Evolutionary conservation across 2,113 vertebrate species (phyloP), one percentile per base, ranked within the genome.

Genomic region (Crotophaga sulcirostris): DNA sequence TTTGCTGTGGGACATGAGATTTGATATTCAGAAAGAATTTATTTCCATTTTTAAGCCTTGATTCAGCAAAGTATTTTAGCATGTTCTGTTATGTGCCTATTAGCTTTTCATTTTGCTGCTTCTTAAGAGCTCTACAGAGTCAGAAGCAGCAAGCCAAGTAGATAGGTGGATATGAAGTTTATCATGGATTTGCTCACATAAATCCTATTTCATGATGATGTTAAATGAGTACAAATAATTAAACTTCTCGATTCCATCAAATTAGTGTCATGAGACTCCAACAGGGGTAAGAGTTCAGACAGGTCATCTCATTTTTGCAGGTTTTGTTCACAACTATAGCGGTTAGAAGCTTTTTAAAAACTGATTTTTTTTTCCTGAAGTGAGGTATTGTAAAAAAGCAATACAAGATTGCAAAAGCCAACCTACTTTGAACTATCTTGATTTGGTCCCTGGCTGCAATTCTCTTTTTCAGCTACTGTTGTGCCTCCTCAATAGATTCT

Each of bases 61-160:
- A 82, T 56, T 89, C 76, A 94, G 94, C 42, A 68, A 84, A 92
- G 40, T 54, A 64, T 87, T 93, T 81, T 84, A 82, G 24, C 5
- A 3, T 87, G 47, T 79, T 89, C 38, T 87, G 6, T 72, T 92
- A 51, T 28, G 16, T 3, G 2, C 49, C 49, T 91, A 52, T 68
- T 80, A 72, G 42, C 56, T 89, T 89, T 89, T 75, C 21, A 51
- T 89, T 95, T 84, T 90, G 34, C 44, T 62, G 5, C 73, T 89
- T 55, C 64, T 78, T 87, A 82, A 84, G 21, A 81, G n/a, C 36
- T 94, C 40, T 75, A 58, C 56, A 89, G 79, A 78, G 64, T 78
- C 73, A 90, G 56, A 93, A 86, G 55, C 33, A 93, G 51, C 17
- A 67, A 90, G 36, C 19, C 49, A 84, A 84, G 70, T 70, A 56